Evolutionary conservation across 1,140 invertebrate genomes (phyloP).

Genomic region (Meloidogyne chitwoodi): DNA sequence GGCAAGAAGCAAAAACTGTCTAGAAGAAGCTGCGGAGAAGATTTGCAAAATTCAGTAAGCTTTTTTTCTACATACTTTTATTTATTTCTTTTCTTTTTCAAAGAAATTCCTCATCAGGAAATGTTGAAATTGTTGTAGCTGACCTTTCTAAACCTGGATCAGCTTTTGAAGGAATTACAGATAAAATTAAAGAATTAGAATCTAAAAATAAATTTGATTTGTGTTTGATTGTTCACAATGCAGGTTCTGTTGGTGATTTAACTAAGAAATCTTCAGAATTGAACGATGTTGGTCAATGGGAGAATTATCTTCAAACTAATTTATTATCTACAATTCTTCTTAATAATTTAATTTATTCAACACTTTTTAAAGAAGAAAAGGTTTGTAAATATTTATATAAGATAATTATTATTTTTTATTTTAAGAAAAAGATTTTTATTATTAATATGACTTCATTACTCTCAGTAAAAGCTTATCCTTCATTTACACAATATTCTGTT

Average conservation of each 20-base stretch:
- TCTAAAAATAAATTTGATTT: constrained; percentile 65
- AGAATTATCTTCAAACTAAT: constrained; percentile 73
- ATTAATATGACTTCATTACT: constrained; percentile 83
- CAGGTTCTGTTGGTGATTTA: constrained; percentile 76
- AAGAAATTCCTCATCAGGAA: constrained; percentile 19
- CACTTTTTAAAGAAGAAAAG: constrained; percentile 17
- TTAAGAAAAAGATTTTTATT: constrained; percentile 62
- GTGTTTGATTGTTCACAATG: constrained; percentile 80
- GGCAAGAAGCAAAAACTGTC: constrained; percentile 19
- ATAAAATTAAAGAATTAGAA: constrained; percentile 5
- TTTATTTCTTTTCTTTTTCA: not conserved
- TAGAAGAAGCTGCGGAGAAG: constrained; percentile 21
- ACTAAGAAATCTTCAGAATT: constrained; percentile 66
- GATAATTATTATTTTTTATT: not conserved
- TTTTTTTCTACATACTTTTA: not conserved
- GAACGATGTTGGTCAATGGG: constrained; percentile 59
- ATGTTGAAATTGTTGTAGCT: constrained; percentile 45
- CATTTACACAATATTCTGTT: constrained; percentile 69
- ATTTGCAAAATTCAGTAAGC: constrained; percentile 20
- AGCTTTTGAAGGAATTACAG: constrained; percentile 15
- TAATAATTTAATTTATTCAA: constrained; percentile 22
- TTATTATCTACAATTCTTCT: constrained; percentile 68
- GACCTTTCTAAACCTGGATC: constrained; percentile 39
- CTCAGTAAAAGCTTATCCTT: constrained; percentile 72
- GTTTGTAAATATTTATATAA: not conserved